phyloP scores from a whole-genome alignment of 1,140 invertebrate genomes.

The Drosophila sucinea region DNA sequence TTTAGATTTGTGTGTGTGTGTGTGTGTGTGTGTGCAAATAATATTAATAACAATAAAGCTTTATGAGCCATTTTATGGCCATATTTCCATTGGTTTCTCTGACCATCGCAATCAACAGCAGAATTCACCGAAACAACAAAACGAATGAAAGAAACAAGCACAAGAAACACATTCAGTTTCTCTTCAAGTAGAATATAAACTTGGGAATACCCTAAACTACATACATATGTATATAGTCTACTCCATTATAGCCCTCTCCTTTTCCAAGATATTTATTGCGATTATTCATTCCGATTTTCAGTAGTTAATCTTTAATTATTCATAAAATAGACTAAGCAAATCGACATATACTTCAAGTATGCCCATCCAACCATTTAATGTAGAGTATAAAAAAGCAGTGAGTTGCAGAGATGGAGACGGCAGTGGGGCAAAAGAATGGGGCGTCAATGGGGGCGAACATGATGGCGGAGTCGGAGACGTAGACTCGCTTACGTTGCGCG shows the following conservation, averaged over 20 bases:
- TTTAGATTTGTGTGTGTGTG: conserved; percentile 49
- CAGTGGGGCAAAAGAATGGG: no score
- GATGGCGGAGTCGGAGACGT: neutral
- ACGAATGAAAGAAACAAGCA: neutral
- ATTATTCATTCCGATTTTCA: no score
- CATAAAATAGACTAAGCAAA: no score
- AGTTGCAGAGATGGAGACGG: neutral
- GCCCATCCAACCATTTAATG: neutral
- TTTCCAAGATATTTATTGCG: no score
- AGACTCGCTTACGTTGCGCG: conserved; percentile 2
- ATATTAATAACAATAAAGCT: conserved; percentile 64
- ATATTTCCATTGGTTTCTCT: conserved; percentile 38
- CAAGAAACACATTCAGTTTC: neutral
- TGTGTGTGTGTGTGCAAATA: conserved; percentile 41
- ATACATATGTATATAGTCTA: no score
- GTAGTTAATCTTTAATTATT: no score
- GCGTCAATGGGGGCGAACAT: neutral
- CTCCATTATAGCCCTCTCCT: no score
- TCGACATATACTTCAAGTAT: neutral
- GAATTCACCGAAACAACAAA: conserved; percentile 16
- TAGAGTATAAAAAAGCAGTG: neutral
- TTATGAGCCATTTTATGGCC: conserved; percentile 51
- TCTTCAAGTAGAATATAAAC: neutral
- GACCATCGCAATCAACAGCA: conserved; percentile 21
- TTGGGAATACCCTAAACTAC: neutral